Percentiles rank a stretch among this genome's conserved stretches.
Conservation (phyloP, 2,888 invertebrate genomes). For the Polylopha cassiicola region DNA sequence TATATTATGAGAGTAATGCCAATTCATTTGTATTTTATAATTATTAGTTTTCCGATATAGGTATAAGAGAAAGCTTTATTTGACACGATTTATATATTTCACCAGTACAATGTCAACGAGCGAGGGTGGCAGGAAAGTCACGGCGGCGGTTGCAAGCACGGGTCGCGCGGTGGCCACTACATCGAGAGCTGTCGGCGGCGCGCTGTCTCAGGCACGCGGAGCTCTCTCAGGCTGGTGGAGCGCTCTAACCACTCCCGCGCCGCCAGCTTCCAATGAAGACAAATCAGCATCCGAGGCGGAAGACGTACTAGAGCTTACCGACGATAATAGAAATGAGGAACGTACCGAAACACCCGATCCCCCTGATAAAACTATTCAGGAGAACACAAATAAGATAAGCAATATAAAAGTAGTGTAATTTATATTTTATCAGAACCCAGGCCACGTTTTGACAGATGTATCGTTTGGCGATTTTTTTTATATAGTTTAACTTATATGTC, state of each 20-base stretch:
- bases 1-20: no score
- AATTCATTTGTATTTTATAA: no score
- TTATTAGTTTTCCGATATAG: no score
- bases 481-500: no score
- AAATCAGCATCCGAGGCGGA: constrained; percentile 36
- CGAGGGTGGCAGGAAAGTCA: constrained; percentile 94
- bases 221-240: constrained; percentile 93
- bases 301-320: constrained; percentile 31
- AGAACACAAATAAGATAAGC: constrained; percentile 35
- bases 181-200: constrained; percentile 81
- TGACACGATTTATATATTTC: constrained; percentile 24
- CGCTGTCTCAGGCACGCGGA: constrained; percentile 91
- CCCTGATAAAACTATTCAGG: constrained; percentile 57
- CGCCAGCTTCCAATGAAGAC: constrained; percentile 20
- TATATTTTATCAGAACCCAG: no score
- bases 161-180: constrained; percentile 88
- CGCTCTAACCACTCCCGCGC: constrained; percentile 53
- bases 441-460: no score
- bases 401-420: constrained; percentile 53
- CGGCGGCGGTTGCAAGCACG: constrained; percentile 94
- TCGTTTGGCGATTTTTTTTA: no score
- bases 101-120: constrained; percentile 94
- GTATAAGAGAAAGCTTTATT: no score
- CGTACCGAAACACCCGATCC: constrained; percentile 38
- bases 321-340: constrained; percentile 35